These are phyloP conservation scores for Probosciger aterrimus DNA, from an alignment of 2,113 vertebrate genomes.

Conservation along the genomic window DNA sequence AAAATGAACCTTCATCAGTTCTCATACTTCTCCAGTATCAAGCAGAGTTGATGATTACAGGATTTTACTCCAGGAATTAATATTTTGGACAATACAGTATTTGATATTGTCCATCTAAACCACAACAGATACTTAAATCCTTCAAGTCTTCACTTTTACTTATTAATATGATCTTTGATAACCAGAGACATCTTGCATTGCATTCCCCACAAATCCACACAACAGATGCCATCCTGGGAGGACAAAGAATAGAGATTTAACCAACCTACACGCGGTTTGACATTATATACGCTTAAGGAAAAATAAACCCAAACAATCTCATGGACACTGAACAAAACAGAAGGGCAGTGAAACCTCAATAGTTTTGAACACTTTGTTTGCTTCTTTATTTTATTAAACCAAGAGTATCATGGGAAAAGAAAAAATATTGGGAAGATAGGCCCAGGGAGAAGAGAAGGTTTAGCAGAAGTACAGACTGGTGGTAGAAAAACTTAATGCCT, in stretches of 20 bases:
- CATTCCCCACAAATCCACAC: constrained; percentile 31
- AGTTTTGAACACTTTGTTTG: background rate
- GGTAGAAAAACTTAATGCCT: background rate
- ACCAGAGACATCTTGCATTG: constrained; percentile 11
- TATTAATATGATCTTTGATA: background rate
- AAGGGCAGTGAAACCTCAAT: background rate
- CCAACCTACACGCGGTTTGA: background rate
- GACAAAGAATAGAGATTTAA: constrained; percentile 19
- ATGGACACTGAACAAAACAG: background rate
- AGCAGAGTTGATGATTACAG: constrained; percentile 42
- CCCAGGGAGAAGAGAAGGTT: background rate
- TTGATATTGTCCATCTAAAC: background rate
- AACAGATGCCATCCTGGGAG: constrained; percentile 26
- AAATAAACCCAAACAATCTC: background rate
- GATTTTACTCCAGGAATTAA: constrained; percentile 45
- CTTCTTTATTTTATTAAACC: background rate
- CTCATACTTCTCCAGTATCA: constrained; percentile 14
- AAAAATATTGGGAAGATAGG: background rate
- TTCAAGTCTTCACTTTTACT: constrained; percentile 23
- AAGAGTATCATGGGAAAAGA: background rate
- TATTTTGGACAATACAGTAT: background rate
- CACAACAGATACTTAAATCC: background rate
- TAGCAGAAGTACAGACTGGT: background rate
- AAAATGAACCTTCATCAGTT: background rate
- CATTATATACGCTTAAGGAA: background rate